Evolutionary conservation across 2,888 invertebrate species (phyloP).

Genomic region (Apodemia mormo): DNA sequence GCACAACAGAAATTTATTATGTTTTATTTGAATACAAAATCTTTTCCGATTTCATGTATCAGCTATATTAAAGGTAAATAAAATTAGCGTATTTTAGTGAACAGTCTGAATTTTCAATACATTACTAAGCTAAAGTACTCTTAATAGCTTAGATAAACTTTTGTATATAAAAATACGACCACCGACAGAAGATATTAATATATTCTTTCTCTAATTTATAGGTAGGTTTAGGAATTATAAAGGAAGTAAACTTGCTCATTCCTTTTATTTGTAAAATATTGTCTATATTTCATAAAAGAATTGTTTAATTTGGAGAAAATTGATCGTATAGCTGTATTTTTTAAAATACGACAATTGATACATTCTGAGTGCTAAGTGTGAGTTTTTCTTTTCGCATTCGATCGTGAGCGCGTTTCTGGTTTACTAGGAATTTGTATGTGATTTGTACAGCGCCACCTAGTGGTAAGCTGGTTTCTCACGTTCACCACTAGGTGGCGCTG

Average conservation of each 20-base stretch:
- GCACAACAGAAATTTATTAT: background rate
- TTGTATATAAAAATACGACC: constrained; percentile 38
- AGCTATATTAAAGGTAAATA: background rate
- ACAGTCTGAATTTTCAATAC: background rate
- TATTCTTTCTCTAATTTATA: constrained; percentile 36
- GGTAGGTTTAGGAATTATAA: constrained; percentile 26
- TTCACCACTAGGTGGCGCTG: too few species aligned
- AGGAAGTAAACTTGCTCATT: background rate
- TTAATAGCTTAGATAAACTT: constrained; percentile 13
- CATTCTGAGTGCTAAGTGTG: too few species aligned
- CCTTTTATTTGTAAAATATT: background rate
- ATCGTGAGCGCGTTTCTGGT: too few species aligned
- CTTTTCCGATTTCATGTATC: background rate
- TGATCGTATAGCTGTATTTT: background rate
- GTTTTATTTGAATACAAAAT: background rate
- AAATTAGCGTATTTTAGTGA: background rate
- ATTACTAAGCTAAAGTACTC: background rate
- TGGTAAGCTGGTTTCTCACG: too few species aligned
- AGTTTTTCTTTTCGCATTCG: too few species aligned
- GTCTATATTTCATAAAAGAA: background rate
- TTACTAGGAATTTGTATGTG: too few species aligned
- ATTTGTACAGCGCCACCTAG: too few species aligned
- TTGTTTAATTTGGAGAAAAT: background rate
- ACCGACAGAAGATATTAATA: constrained; percentile 42
- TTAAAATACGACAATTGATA: background rate